Base-by-base conservation (phyloP, 2,113 vertebrate genomes). In the Microtus ochrogaster region DNA sequence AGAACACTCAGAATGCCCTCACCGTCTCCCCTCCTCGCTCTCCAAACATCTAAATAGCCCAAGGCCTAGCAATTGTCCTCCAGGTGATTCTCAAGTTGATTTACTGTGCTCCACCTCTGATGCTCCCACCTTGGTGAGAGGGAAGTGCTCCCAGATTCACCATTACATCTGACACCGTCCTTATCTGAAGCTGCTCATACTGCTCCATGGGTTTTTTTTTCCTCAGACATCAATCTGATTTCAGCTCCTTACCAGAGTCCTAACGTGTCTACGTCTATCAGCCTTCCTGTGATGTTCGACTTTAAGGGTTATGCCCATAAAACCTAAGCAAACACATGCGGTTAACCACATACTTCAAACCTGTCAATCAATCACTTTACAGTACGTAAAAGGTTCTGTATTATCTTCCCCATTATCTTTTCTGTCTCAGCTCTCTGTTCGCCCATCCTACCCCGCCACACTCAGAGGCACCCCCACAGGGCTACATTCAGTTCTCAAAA, bases 1-100 rank as follows among this genome's bases (percentile, higher is more conserved):
- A 93, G 77, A 96, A 81, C 93, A 77, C 49, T 72, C 72, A 30
- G 8, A 63, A 88, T 88, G 72, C 16, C 12, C 70, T 92, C 84
- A 76, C 44, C 13, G 58, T 87, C 19, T 86, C 68, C 58, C n/a
- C 9, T 52, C n/a, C 33, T 83, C 24, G 3, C 76, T 87, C 13
- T 26, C 81, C 26, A 78, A 77, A 58, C 41, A 74, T 63, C 55
- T 66, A 65, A 86, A 68, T 78, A 82, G 26, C 33, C 28, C 47
- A 33, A 84, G 13, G 2, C 30, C 74, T 79, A 76, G 5, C 41
- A n/a, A 58, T 41, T 70, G 11, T 83, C 68, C 81, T 83, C 41
- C 22, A 84, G 24, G 30, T 72, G 65, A 47, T 76, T 94, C 92
- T 97, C 63, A 83, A 70, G 44, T 22, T 76, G 24, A 3, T 89